Evolutionary conservation across 2,113 vertebrate genomes (phyloP), one percentile per base, ranked within the genome.

Genomic region (Lophotis ruficrista): DNA sequence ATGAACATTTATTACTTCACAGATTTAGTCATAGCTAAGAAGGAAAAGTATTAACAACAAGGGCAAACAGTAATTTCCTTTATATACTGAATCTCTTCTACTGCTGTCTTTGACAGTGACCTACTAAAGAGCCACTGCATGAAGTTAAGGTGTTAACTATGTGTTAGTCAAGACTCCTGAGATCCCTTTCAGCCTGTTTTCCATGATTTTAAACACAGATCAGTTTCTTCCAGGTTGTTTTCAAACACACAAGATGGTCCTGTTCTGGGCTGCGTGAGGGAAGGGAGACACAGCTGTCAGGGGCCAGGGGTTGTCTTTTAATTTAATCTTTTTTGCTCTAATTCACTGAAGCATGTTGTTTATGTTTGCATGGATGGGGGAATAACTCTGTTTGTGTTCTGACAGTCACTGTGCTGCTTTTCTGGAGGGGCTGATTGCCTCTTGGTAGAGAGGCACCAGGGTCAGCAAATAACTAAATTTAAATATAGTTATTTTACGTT

Each of bases 301-400:
- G 41, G 81, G 73, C 72, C 77, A 91, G 87, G 48, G n/a, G 70
- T 93, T 86, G 70, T 19, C 87, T 94, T 90, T 93, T 94, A 92
- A 94, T 90, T 96, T 56, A 90, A 93, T 96, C 83, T 96, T 93
- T 93, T 88, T 96, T 95, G 90, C 94, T 96, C 92, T 93, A 92
- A 81, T 95, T 96, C 96, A 96, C 94, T 88, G 79, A 91, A 95
- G 82, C 87, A 33, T 70, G 85, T 54, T 90, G 93, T 94, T 93
- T 94, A n/a, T 92, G 24, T 96, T 96, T 96, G 68, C 60, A 56
- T 28, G 72, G 72, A 71, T 66, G 72, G 76, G 47, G 75, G 14
- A 86, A 96, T 33, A 96, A 92, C 68, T n/a, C 96, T 50, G 83
- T 81, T 93, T 89, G 51, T 92, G 54, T 73, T 95, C 66, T 83